Evolutionary conservation across 2,113 vertebrate species (phyloP).

Genomic region (Tinamus guttatus): DNA sequence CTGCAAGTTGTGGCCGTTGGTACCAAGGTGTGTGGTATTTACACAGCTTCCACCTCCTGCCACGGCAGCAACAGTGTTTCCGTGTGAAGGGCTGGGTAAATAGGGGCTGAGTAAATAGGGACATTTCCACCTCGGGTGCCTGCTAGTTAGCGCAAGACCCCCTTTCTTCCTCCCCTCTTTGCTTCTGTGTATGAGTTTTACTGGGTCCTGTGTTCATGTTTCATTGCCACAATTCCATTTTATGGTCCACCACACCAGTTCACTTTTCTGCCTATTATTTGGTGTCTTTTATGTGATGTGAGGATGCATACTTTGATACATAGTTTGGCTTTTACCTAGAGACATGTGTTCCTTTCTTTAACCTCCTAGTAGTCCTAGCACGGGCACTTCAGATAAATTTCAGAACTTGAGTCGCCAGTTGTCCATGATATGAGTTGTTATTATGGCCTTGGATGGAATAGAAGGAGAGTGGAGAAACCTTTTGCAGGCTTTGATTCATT

Average conservation of each 20-base stretch:
- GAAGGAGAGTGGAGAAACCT: background rate
- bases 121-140: background rate
- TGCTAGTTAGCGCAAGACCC: fast-evolving
- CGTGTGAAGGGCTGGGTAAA: background rate
- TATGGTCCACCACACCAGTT: background rate
- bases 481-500: background rate
- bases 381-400: background rate
- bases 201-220: background rate
- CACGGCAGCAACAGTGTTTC: fast-evolving
- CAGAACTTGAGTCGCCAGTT: background rate
- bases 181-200: background rate
- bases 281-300: background rate
- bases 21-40: background rate
- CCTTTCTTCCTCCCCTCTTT: background rate
- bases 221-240: background rate
- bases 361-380: background rate
- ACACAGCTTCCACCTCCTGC: background rate
- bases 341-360: background rate
- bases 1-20: background rate
- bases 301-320: background rate
- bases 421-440: background rate
- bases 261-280: background rate
- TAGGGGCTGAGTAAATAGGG: background rate
- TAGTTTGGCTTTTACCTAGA: background rate
- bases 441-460: background rate